Conservation (phyloP, 1,140 invertebrate species). For the Drosophila nikananu region DNA sequence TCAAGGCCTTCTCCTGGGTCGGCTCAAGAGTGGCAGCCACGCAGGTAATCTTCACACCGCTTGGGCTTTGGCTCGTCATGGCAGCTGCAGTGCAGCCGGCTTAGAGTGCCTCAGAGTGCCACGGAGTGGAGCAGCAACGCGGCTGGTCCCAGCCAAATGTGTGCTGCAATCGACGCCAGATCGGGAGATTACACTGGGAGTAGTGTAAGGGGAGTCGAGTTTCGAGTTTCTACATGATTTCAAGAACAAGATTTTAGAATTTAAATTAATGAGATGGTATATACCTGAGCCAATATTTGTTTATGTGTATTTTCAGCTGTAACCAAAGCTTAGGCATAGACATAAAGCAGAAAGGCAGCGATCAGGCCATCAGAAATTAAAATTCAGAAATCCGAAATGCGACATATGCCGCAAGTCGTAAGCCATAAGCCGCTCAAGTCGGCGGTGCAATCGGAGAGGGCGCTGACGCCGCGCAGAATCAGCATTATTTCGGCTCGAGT, state of each 20-base stretch:
- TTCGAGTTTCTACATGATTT: too few species aligned
- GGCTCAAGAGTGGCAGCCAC: constrained; percentile 4
- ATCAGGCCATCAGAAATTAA: constrained; percentile 22
- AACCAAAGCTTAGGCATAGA: constrained; percentile 63
- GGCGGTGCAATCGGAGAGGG: constrained; percentile 59
- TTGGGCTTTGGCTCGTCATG: constrained; percentile 25
- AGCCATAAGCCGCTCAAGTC: constrained; percentile 48
- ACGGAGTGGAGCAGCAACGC: constrained; percentile 43
- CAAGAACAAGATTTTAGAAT: background rate
- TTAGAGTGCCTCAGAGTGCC: constrained; percentile 31
- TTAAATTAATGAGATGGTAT: background rate
- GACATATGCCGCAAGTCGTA: constrained; percentile 42
- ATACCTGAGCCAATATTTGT: background rate
- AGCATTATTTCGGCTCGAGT: constrained; percentile 55
- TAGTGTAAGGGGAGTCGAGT: background rate
- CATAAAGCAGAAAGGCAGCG: constrained; percentile 14
- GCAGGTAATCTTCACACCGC: constrained; percentile 38
- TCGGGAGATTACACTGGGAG: constrained; percentile 24
- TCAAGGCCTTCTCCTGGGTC: constrained; percentile 64
- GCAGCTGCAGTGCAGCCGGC: constrained; percentile 57
- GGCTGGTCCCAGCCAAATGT: constrained; percentile 34
- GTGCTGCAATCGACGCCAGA: constrained; percentile 43
- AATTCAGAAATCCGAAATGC: constrained; percentile 12
- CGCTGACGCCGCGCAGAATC: constrained; percentile 63
- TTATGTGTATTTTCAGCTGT: background rate